Evolutionary conservation across 2,113 vertebrate genomes (phyloP).

Genomic region (Pagrus major): DNA sequence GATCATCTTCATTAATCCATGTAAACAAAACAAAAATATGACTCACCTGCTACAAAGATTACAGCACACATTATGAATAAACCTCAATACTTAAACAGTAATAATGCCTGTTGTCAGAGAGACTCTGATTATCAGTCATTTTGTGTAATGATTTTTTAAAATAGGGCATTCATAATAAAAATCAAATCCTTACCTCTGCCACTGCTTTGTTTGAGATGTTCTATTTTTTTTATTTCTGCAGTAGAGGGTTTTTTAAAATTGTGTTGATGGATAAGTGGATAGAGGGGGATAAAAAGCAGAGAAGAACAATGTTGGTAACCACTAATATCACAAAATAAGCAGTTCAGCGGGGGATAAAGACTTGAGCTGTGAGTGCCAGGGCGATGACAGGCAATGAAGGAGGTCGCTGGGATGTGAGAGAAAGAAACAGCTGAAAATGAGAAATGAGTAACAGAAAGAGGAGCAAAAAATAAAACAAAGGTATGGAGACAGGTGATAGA

Average conservation of each 20-base stretch:
- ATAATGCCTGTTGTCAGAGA: not conserved
- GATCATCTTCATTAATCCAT: too few relatives aligned
- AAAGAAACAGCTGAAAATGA: slow-evolving; percentile 10
- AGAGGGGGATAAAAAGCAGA: not conserved
- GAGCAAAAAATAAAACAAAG: slow-evolving; percentile 19
- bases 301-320: not conserved
- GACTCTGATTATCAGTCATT: not conserved
- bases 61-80: slow-evolving; percentile 1
- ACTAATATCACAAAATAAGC: not conserved
- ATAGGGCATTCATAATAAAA: not conserved
- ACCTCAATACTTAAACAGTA: not conserved
- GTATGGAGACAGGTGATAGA: slow-evolving; percentile 30
- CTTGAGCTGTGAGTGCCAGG: slow-evolving; percentile 3
- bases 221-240: not conserved
- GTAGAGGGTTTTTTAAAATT: not conserved
- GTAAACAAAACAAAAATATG: slow-evolving; percentile 17
- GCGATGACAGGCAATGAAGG: slow-evolving; percentile 21
- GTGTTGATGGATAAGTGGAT: not conserved
- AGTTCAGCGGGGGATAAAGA: slow-evolving; percentile 17
- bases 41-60: slow-evolving; percentile 8
- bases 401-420: not conserved
- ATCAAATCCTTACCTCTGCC: not conserved
- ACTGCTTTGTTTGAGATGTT: not conserved
- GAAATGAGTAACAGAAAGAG: not conserved
- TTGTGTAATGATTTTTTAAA: not conserved